phyloP scores from a whole-genome alignment of 2,113 vertebrate genomes.

The Talpa occidentalis region DNA sequence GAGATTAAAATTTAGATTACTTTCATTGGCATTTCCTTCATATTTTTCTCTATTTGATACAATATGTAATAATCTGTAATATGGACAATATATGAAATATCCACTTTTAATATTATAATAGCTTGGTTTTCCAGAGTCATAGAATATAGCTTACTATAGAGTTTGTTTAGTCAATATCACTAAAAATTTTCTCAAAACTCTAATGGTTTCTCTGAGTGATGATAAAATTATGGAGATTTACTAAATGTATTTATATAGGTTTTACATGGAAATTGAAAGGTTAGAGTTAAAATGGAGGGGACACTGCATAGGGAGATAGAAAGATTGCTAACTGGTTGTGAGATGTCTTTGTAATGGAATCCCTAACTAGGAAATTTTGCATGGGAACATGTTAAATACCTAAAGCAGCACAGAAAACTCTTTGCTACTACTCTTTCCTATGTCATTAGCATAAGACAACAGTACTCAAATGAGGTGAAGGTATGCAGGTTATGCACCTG shows the following conservation, averaged over 20 bases:
- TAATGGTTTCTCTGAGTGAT: too few species aligned
- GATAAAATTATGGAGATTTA: neutral
- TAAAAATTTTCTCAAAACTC: too few species aligned
- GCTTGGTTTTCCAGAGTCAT: neutral
- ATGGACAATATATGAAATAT: neutral
- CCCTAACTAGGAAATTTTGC: neutral
- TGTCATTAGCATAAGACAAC: neutral
- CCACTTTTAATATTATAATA: neutral
- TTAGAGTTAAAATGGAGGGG: neutral
- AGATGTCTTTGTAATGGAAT: neutral
- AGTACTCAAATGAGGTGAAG: neutral
- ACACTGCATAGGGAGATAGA: neutral
- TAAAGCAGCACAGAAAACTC: neutral
- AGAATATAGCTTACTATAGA: neutral
- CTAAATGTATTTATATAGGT: neutral
- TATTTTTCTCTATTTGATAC: neutral
- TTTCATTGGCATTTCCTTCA: neutral
- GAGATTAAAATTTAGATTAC: constrained; percentile 14
- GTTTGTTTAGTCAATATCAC: neutral
- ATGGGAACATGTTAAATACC: neutral
- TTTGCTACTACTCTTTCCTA: neutral
- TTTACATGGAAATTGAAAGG: neutral
- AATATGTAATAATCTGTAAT: neutral
- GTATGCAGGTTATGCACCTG: too few species aligned
- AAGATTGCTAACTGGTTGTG: neutral